phyloP scores from a whole-genome alignment of 37 sponge, comb jelly and placozoan genomes.

The Tethya wilhelma region DNA sequence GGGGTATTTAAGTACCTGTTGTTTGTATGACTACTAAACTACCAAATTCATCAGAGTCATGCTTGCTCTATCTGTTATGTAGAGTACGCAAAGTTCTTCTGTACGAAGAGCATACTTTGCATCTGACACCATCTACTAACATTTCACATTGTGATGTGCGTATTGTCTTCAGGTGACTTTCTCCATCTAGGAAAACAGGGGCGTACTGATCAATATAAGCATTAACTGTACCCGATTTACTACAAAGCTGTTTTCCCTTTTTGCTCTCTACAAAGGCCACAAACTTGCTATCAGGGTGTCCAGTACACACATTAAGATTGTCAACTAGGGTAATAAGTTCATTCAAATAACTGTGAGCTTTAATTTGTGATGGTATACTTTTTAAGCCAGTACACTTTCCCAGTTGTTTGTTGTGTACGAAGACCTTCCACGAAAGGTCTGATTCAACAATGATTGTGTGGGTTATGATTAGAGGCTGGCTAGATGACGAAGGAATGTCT shows the following conservation, averaged over 20 bases:
- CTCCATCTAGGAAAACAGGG: conserved; percentile 11
- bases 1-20: conserved; percentile 41
- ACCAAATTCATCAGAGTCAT: background rate
- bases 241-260: conserved; percentile 11
- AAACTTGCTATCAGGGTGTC: conserved; percentile 43
- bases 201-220: conserved; percentile 21
- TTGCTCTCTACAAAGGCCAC: background rate
- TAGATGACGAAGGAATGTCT: too few species aligned
- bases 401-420: background rate
- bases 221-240: background rate
- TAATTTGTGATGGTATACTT: background rate
- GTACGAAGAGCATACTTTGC: conserved; percentile 19
- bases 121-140: background rate
- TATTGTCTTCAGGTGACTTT: conserved; percentile 12
- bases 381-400: background rate
- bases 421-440: background rate
- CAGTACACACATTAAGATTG: conserved; percentile 15
- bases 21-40: conserved; percentile 28
- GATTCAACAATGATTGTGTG: background rate
- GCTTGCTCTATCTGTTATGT: conserved; percentile 31
- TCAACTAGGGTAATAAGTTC: conserved; percentile 4
- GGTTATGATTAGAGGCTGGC: background rate
- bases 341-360: background rate
- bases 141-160: conserved; percentile 43
- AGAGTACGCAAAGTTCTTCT: conserved; percentile 26